Percentiles rank a stretch among this genome's conserved stretches.
Evolutionary conservation across 2,113 vertebrate genomes (phyloP).

Genomic region (Calonectris borealis): DNA sequence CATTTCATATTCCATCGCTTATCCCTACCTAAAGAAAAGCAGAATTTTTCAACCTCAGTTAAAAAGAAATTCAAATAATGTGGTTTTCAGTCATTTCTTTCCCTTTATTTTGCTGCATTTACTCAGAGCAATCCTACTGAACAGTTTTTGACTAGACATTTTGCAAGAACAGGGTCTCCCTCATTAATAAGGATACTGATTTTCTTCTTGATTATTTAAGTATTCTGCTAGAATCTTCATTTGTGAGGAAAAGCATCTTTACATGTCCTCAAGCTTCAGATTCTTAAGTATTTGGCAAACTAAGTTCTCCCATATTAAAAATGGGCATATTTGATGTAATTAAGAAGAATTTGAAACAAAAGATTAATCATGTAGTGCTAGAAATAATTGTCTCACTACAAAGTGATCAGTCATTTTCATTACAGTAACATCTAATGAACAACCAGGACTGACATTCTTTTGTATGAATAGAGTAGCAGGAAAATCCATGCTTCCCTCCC

Average conservation of each 20-base stretch:
- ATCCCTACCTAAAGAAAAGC: not conserved
- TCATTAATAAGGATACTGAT: not conserved
- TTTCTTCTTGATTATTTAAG: not conserved
- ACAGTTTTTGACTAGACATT: no score
- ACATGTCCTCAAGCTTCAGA: not conserved
- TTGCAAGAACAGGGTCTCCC: not conserved
- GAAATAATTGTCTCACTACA: not conserved
- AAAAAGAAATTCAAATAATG: not conserved
- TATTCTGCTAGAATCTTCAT: not conserved
- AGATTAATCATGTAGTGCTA: not conserved
- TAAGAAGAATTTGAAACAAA: not conserved
- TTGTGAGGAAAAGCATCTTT: not conserved
- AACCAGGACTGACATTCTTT: not conserved
- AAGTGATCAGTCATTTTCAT: not conserved
- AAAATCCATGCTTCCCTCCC: not conserved
- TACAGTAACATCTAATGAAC: not conserved
- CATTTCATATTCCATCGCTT: not conserved
- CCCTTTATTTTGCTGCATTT: not conserved
- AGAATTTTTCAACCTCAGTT: not conserved
- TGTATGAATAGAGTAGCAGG: not conserved
- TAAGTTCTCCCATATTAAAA: not conserved
- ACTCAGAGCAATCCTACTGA: not conserved
- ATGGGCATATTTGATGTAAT: not conserved
- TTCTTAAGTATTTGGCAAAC: not conserved
- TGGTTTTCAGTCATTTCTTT: accelerated